phyloP scores from a whole-genome alignment of 2,888 invertebrate species.

The Polia nebulosa region DNA sequence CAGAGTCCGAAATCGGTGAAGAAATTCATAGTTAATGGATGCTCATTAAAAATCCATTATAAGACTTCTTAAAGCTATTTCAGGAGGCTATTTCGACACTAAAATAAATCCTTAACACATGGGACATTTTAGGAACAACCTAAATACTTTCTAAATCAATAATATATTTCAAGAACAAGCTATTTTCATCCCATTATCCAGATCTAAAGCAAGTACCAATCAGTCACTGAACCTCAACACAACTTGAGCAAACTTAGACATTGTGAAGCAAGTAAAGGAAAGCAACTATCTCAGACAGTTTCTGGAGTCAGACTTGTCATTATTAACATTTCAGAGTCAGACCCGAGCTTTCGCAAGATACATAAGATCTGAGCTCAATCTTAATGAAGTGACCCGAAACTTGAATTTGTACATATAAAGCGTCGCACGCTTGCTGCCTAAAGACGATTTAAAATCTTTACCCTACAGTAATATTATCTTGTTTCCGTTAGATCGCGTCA shows the following conservation, averaged over 20 bases:
- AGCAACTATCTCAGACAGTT: conserved; percentile 40
- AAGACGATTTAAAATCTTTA: neutral
- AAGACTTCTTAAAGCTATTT: neutral
- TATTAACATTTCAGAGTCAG: conserved; percentile 50
- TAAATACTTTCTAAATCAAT: neutral
- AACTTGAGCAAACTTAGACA: conserved; percentile 44
- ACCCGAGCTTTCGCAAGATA: conserved; percentile 27
- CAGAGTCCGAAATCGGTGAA: no score
- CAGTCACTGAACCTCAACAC: conserved; percentile 20
- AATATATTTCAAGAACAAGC: neutral
- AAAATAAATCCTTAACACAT: neutral
- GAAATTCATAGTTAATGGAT: no score
- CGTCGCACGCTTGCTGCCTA: neutral
- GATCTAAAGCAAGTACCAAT: conserved; percentile 11
- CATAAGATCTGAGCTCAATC: conserved; percentile 13
- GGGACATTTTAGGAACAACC: neutral
- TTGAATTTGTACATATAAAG: conserved; percentile 15
- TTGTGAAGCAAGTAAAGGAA: conserved; percentile 32
- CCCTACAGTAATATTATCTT: no score
- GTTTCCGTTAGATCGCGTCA: no score
- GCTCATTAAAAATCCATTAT: no score
- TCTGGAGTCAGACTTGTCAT: conserved; percentile 34
- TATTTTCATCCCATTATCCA: conserved; percentile 18
- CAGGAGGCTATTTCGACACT: neutral
- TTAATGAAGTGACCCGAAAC: conserved; percentile 31